phyloP scores from a whole-genome alignment of 1,140 invertebrate species.

The Macrobrachium rosenbergii region DNA sequence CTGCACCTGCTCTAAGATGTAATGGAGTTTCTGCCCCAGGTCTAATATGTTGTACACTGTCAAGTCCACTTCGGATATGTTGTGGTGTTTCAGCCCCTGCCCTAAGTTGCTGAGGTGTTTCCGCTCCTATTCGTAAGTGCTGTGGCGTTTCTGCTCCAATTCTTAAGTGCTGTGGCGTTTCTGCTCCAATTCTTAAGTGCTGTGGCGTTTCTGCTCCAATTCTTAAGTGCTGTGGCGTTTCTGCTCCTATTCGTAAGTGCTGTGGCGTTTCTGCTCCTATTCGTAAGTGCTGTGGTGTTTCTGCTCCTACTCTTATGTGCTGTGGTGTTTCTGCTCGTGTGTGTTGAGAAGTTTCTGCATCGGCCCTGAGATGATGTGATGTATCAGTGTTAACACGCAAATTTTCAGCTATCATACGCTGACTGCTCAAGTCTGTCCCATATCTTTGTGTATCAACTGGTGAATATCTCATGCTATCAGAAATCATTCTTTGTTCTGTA shows the following conservation, averaged over 20 bases:
- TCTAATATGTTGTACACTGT: conserved; percentile 15
- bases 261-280: not conserved
- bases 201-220: too few relatives aligned
- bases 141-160: too few relatives aligned
- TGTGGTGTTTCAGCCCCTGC: conserved; percentile 16
- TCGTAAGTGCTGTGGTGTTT: conserved; percentile 1
- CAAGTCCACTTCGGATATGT: not conserved
- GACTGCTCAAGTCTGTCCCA: conserved; percentile 52
- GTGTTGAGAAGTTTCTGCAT: conserved; percentile 4
- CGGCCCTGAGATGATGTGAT: not conserved
- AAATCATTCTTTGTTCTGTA: conserved; percentile 50
- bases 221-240: conserved; percentile 3
- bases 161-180: not conserved
- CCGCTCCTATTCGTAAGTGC: conserved; percentile 8
- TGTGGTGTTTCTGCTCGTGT: conserved; percentile 4
- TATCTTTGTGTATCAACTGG: conserved; percentile 44
- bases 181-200: not conserved
- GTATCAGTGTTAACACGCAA: conserved; percentile 23
- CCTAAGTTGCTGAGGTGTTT: not conserved
- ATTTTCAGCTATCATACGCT: conserved; percentile 56
- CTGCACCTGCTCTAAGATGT: conserved; percentile 28
- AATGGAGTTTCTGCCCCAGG: conserved; percentile 24
- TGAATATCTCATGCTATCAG: conserved; percentile 47
- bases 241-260: not conserved
- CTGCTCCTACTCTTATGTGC: not conserved